A percentile compares a stretch with the other conserved stretches of the same genome.
Evolutionary conservation across 2,888 invertebrate genomes (phyloP).

Genomic region (Julus scanicus): DNA sequence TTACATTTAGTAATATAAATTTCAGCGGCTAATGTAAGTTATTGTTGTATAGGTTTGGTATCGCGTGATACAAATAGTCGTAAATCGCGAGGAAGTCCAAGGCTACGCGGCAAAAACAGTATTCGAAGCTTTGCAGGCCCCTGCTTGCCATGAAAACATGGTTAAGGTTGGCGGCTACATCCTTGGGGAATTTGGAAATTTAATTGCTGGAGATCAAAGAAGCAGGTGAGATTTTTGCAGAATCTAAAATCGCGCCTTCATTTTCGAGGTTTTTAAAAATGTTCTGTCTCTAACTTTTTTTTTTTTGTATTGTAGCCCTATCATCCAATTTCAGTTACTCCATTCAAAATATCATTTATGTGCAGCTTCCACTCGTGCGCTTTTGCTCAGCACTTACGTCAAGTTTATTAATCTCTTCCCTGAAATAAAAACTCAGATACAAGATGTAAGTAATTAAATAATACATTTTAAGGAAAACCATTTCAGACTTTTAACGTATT

Average conservation of each 20-base stretch:
- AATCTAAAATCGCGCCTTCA: not conserved
- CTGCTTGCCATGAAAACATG: slow-evolving; percentile 99
- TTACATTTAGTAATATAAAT: not conserved
- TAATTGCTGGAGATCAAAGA: slow-evolving; percentile 97
- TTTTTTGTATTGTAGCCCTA: slow-evolving; percentile 74
- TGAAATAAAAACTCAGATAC: slow-evolving; percentile 95
- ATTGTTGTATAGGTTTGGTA: slow-evolving; percentile 78
- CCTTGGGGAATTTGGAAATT: slow-evolving; percentile 98
- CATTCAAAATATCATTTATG: slow-evolving; percentile 99
- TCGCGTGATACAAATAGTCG: slow-evolving; percentile 98
- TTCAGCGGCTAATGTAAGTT: slow-evolving; percentile 9
- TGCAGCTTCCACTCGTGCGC: slow-evolving; percentile 94
- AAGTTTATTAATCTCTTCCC: slow-evolving; percentile 99
- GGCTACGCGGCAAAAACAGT: slow-evolving; percentile 99
- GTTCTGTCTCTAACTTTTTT: not conserved
- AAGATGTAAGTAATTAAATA: slow-evolving; percentile 82
- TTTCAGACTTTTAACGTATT: not conserved
- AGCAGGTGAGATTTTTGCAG: slow-evolving; percentile 70
- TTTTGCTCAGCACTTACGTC: slow-evolving; percentile 96
- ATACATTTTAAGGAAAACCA: slow-evolving; percentile 2
- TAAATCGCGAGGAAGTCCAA: slow-evolving; percentile 99
- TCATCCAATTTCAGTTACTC: slow-evolving; percentile 96
- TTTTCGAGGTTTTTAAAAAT: not conserved
- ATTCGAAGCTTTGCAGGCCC: slow-evolving; percentile 98
- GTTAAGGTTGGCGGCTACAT: slow-evolving; percentile 99